Conservation (phyloP, 2,888 invertebrate genomes). For the Agapostemon virescens region DNA sequence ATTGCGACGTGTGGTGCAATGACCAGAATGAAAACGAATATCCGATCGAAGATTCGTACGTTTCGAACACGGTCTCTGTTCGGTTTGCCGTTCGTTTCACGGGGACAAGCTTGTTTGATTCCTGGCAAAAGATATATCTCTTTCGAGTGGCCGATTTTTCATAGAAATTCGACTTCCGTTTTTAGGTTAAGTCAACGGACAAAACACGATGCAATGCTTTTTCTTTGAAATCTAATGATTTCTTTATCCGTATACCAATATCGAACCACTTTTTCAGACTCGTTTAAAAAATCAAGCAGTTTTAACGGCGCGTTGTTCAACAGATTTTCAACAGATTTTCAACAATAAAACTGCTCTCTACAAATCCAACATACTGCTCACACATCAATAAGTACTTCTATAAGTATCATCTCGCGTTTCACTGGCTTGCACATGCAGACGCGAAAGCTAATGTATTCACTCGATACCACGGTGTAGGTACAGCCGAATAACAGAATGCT, state of each 20-base stretch:
- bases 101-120: slow-evolving; percentile 63
- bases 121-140: not conserved
- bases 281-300: not conserved
- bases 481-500: too few species aligned
- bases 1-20: slow-evolving; percentile 17
- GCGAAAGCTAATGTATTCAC: too few species aligned
- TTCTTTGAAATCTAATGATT: not conserved
- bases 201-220: not conserved
- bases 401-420: too few species aligned
- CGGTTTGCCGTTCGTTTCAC: slow-evolving; percentile 50
- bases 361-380: not conserved
- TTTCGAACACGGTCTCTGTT: slow-evolving; percentile 21
- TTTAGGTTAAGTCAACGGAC: not conserved
- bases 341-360: not conserved
- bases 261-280: not conserved
- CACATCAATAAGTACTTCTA: too few species aligned
- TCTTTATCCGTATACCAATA: not conserved
- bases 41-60: not conserved
- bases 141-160: not conserved
- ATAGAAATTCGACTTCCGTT: not conserved
- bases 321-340: not conserved
- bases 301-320: not conserved
- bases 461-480: too few species aligned
- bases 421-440: not conserved
- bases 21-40: not conserved